A percentile compares a stretch with the other conserved stretches of the same genome.
Conservation (phyloP, 1,140 invertebrate genomes). For the Sycophaga agraensis region DNA sequence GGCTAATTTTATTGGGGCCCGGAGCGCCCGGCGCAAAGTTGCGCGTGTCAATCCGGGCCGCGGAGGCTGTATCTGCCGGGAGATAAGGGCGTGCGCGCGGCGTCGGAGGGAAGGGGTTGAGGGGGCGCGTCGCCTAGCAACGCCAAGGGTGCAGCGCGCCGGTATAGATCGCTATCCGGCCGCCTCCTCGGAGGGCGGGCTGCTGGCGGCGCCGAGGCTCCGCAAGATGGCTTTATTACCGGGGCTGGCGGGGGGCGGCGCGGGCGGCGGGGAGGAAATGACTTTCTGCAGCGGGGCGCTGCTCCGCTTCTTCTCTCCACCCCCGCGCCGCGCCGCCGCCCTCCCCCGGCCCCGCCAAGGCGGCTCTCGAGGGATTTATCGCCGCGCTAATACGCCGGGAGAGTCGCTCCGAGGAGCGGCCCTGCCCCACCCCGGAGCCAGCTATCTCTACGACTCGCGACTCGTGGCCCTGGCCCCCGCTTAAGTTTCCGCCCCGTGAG, state of each 20-base stretch:
- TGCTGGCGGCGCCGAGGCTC: constrained; percentile 15
- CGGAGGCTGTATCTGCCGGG: too few relatives aligned
- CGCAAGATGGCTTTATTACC: constrained; percentile 49
- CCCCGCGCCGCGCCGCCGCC: too few relatives aligned
- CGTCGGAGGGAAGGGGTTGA: constrained; percentile 4
- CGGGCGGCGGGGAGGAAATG: constrained; percentile 37
- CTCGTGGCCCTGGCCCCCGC: too few relatives aligned
- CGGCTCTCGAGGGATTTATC: constrained; percentile 10
- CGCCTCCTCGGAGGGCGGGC: constrained; percentile 35
- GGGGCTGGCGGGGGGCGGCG: neutral
- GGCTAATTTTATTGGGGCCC: too few relatives aligned
- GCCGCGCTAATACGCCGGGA: constrained; percentile 13
- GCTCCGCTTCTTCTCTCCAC: too few relatives aligned
- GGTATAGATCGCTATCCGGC: constrained; percentile 47
- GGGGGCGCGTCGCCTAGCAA: constrained; percentile 34
- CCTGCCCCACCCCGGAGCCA: too few relatives aligned
- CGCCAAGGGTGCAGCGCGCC: constrained; percentile 33
- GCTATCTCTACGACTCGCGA: too few relatives aligned
- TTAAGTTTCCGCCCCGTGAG: too few relatives aligned
- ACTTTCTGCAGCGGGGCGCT: constrained; percentile 25
- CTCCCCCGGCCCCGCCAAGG: too few relatives aligned
- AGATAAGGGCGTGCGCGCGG: constrained; percentile 10
- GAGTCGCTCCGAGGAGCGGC: neutral
- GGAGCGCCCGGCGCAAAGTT: too few relatives aligned
- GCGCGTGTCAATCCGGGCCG: too few relatives aligned